These are phyloP conservation scores for Hirtodrosophila trivittata DNA, from an alignment of 2,888 invertebrate genomes.

Conservation along the genomic window DNA sequence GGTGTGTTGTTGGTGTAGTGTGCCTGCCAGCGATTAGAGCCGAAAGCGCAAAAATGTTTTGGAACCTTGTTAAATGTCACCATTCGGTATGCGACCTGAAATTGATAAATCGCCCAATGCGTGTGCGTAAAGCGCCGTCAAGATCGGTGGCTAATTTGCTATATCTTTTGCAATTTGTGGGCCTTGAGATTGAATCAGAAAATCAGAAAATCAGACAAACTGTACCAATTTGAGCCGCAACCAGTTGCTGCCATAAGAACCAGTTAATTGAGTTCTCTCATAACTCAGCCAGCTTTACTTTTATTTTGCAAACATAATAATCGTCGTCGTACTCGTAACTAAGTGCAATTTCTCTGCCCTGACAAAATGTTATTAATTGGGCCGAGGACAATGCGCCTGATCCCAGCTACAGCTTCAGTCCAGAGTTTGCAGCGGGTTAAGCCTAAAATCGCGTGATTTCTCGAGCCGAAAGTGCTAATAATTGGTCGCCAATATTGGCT, in stretches of 20 bases:
- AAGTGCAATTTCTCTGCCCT: conserved; percentile 70
- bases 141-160: conserved; percentile 57
- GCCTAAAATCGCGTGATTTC: conserved; percentile 56
- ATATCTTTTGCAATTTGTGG: conserved; percentile 60
- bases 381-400: conserved; percentile 52
- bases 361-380: conserved; percentile 80
- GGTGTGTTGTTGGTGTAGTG: conserved; percentile 1
- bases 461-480: conserved; percentile 71
- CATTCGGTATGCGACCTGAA: conserved; percentile 72
- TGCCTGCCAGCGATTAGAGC: conserved; percentile 44
- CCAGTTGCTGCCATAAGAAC: conserved; percentile 45
- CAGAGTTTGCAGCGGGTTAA: not conserved
- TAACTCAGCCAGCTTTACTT: conserved; percentile 11
- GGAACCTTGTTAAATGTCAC: conserved; percentile 77
- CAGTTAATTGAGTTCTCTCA: conserved; percentile 47
- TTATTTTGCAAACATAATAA: too few relatives aligned
- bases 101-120: conserved; percentile 74
- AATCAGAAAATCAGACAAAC: conserved; percentile 15
- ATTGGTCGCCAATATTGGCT: conserved; percentile 57
- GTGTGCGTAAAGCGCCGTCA: conserved; percentile 59
- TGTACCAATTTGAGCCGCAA: conserved; percentile 36
- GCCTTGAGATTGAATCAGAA: conserved; percentile 55
- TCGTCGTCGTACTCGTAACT: too few relatives aligned
- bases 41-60: conserved; percentile 47
- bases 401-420: not conserved